Percentiles rank a stretch among this genome's conserved stretches.
Conservation (phyloP, 2,113 vertebrate species). For the Tychaedon coryphoeus region DNA sequence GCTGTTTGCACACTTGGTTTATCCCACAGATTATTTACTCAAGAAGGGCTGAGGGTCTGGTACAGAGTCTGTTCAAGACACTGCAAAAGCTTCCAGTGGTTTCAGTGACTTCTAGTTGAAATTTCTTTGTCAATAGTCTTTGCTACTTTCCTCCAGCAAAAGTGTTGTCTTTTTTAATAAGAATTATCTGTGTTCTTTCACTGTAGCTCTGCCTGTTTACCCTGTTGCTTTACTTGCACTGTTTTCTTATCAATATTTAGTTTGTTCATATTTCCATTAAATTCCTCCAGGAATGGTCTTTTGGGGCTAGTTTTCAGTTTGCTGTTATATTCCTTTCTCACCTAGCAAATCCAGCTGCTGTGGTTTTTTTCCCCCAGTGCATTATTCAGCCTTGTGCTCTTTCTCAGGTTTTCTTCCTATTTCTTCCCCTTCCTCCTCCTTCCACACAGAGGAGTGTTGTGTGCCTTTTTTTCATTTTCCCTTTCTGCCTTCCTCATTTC, state of each 20-base stretch:
- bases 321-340: background rate
- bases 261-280: background rate
- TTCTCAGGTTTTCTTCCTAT: background rate
- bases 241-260: background rate
- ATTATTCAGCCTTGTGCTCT: background rate
- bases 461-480: background rate
- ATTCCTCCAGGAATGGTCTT: background rate
- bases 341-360: background rate
- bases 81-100: background rate
- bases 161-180: background rate
- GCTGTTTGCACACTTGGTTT: background rate
- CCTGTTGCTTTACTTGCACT: background rate
- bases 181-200: background rate
- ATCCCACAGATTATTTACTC: background rate
- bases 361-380: background rate
- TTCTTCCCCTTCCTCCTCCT: background rate
- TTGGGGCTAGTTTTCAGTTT: background rate
- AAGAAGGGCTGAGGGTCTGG: background rate
- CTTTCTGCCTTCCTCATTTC: background rate
- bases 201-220: background rate
- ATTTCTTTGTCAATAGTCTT: background rate
- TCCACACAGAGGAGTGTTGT: background rate
- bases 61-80: background rate
- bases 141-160: background rate
- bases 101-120: background rate